Base-by-base conservation (phyloP, 2,888 invertebrate genomes). In the Coenonympha arcania region DNA sequence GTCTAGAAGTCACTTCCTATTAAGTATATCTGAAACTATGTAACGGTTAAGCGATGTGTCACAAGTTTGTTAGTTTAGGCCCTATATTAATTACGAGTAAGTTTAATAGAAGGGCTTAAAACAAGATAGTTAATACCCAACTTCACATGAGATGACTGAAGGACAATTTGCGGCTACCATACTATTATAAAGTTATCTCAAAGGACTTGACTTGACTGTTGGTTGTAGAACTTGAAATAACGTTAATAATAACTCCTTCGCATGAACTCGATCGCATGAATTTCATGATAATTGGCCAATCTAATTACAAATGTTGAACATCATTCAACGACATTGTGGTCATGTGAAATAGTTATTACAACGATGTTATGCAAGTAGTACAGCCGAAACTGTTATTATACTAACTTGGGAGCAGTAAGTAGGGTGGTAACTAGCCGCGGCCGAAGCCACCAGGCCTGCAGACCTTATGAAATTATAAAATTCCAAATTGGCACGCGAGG, bases 51-150 rank as follows among this genome's bases (percentile, higher is more conserved):
- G 24, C 31, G 34, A 43, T 40, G 26, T 39, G 22, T 30, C 37
- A 33, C 36, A 6, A 44, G 26, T 52, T 42, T 50, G 41, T 54
- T 44, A 36, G 54, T 54, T 54, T 45, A 54, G 48, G 50, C 26
- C 43, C 40, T 28, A 26, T 52, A 43, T 54, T 50, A 40, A 34
- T 43, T 47, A n/a, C n/a, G n/a, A n/a, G n/a, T n/a, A 50, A 50
- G 47, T 47, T 54, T 54, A 47, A 47, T 34, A 50, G 30, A 22
- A 28, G 24, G 40, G 44, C 34, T 50, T 40, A 16, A 18, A 44
- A 33, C 11, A 48, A 40, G 26, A 39, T 13, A 22, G 22, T 37
- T 20, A 37, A 22, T 37, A 11, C 37, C 1, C 13, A 37, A 8
- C 20, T 37, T 20, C 11, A 22, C n/a, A 5, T 24, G 24, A 15